Evolutionary conservation across 2,113 vertebrate species (phyloP), one percentile per base, ranked within the genome.

Genomic region (Amphiprion percula): DNA sequence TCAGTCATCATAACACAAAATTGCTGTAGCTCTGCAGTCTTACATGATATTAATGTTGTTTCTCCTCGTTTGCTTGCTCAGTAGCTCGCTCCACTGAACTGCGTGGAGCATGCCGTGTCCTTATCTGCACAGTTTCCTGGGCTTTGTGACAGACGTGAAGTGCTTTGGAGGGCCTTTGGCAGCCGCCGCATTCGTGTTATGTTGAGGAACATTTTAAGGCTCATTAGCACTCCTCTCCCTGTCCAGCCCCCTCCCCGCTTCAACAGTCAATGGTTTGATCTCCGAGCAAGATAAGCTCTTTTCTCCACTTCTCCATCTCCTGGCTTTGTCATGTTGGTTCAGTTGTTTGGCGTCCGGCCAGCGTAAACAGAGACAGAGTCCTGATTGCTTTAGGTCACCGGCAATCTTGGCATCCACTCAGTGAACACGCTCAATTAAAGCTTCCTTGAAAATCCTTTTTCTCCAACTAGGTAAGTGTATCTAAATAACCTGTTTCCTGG

Each of bases 141-240:
- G 50, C 60, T 80, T 68, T 71, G 71, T 56, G 60, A 67, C 67
- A 80, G 53, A 79, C 23, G 12, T 68, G 56, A 75, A 81, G 72
- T 62, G 67, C 74, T 82, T 76, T 15, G 52, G 68, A 82, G 39
- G 54, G 50, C 78, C 75, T 80, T 58, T 90, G 83, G 80, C 78
- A 80, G 79, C 61, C 26, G 16, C 60, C 63, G 23, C 66, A 17
- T 81, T 72, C 21, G n/a, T 68, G 78, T 70, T 73, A 76, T 63
- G 74, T 84, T 30, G 71, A 87, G 79, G 77, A 82, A 77, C 79
- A 84, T 91, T 91, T 92, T 90, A 70, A 68, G 83, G 74, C 82
- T 93, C 88, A 90, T 93, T 92, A 92, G 76, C 87, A n/a, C 84
- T 79, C 73, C 41, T 84, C 54, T 75, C 39, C 60, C 63, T 70